Conservation (phyloP, 1,140 invertebrate genomes). For the Hormaphis cornu region DNA sequence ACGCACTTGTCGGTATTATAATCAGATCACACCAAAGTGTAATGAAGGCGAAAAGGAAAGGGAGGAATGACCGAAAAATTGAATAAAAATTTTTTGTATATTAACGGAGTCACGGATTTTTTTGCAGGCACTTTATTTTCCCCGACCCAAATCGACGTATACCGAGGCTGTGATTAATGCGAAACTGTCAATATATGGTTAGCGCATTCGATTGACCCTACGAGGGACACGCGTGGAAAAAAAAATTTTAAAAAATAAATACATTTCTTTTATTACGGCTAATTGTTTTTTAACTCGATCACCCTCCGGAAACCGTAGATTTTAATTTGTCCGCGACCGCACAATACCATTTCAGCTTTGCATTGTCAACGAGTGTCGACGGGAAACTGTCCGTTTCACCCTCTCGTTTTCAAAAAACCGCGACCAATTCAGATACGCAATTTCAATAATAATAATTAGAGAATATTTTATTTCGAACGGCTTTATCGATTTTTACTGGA, state of each 20-base stretch:
- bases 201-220: not conserved
- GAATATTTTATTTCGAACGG: too few species aligned
- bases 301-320: not conserved
- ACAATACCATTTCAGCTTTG: not conserved
- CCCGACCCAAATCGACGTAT: too few species aligned
- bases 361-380: not conserved
- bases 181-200: not conserved
- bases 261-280: not conserved
- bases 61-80: not conserved
- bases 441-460: too few species aligned
- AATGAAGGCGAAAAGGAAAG: not conserved
- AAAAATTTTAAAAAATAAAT: not conserved
- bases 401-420: not conserved
- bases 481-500: too few species aligned
- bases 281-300: conserved; percentile 2
- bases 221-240: not conserved
- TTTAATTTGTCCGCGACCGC: not conserved
- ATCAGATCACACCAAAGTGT: too few species aligned
- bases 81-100: too few species aligned
- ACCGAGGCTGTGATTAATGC: conserved; percentile 12
- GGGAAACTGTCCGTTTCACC: not conserved
- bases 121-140: too few species aligned
- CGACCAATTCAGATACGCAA: not conserved
- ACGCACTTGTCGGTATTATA: too few species aligned
- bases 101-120: too few species aligned